phyloP scores from a whole-genome alignment of 2,797 vertebrate genomes.

The Anguilla marmorata region DNA sequence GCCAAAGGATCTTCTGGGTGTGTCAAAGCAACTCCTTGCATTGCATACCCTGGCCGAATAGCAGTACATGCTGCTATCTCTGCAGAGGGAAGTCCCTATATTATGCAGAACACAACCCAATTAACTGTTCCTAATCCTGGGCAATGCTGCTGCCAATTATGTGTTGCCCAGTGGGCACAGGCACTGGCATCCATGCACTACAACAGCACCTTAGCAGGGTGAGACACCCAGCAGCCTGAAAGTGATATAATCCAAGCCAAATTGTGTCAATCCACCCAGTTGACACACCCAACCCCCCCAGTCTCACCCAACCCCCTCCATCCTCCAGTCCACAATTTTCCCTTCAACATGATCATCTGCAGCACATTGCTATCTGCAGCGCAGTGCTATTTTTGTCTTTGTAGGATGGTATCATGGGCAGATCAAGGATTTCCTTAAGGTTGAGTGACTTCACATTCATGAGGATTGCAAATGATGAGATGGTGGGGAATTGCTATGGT shows the following conservation, averaged over 20 bases:
- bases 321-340: not conserved
- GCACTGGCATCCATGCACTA: not conserved
- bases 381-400: not conserved
- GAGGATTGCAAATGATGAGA: not conserved
- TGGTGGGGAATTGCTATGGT: not conserved
- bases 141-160: not conserved
- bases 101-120: not conserved
- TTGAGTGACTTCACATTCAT: not conserved
- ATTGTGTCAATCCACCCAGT: not conserved
- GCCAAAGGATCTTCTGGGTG: conserved; percentile 46
- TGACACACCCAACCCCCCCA: not conserved
- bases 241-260: not conserved
- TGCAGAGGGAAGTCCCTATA: not conserved
- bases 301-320: no score
- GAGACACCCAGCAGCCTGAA: not conserved
- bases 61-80: conserved; percentile 36
- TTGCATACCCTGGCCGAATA: conserved; percentile 67
- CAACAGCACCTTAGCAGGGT: not conserved
- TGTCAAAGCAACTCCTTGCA: conserved; percentile 50
- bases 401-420: not conserved
- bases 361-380: no score
- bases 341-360: not conserved
- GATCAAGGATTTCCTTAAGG: not conserved
- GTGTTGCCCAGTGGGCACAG: not conserved
- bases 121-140: not conserved